Conservation (phyloP, 2,888 invertebrate genomes). For the Amphipoea oculea region DNA sequence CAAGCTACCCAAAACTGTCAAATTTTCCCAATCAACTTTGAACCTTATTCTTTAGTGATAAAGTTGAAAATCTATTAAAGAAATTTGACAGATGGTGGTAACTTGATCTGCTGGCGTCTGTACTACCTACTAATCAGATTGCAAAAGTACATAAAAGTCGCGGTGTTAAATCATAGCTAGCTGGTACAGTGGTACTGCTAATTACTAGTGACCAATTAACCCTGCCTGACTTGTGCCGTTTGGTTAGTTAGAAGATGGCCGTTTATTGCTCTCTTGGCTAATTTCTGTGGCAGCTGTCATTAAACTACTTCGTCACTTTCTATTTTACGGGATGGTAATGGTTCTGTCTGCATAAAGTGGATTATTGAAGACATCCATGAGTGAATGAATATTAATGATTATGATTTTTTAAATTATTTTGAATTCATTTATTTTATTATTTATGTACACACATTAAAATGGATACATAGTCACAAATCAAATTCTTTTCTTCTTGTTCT, state of each 20-base stretch:
- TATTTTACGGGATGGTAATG: slow-evolving; percentile 15
- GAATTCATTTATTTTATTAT: not conserved
- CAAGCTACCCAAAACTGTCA: too few species aligned
- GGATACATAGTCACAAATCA: too few species aligned
- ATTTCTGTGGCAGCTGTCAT: slow-evolving; percentile 33
- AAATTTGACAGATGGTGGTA: too few species aligned
- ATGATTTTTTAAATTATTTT: not conserved
- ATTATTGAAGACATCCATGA: not conserved
- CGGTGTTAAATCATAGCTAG: slow-evolving; percentile 43
- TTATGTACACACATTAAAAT: too few species aligned
- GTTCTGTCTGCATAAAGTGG: not conserved
- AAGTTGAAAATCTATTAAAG: too few species aligned
- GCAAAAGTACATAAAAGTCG: slow-evolving; percentile 30
- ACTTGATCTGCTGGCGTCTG: too few species aligned
- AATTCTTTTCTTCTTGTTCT: too few species aligned
- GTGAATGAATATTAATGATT: not conserved
- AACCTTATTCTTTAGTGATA: too few species aligned
- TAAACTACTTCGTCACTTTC: slow-evolving; percentile 33
- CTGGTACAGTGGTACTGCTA: slow-evolving; percentile 30
- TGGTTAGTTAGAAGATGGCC: slow-evolving; percentile 19
- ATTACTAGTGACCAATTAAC: slow-evolving; percentile 65
- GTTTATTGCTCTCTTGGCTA: slow-evolving; percentile 31
- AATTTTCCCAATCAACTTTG: too few species aligned
- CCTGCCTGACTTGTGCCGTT: slow-evolving; percentile 61
- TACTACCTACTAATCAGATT: not conserved